Conservation (phyloP, 2,797 vertebrate genomes). For the Kryptolebias ocellatus region DNA sequence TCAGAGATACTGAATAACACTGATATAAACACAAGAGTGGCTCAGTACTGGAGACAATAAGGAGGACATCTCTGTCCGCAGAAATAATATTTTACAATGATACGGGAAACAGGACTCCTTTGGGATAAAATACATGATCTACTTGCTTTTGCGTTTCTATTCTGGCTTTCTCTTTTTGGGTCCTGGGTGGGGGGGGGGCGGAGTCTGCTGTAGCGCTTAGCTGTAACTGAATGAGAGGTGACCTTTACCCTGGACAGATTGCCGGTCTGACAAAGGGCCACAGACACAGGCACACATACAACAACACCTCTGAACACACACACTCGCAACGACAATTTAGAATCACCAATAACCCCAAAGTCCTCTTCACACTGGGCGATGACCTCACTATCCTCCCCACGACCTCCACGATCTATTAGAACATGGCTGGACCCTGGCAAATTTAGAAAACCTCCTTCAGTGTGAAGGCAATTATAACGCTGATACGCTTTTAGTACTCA, state of each 20-base stretch:
- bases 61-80: background rate
- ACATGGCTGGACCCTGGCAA: too few relatives aligned
- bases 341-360: background rate
- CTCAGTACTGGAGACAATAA: conserved; percentile 1
- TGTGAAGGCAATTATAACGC: too few relatives aligned
- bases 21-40: background rate
- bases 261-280: background rate
- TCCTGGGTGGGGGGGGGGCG: too few relatives aligned
- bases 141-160: too few relatives aligned
- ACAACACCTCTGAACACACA: background rate
- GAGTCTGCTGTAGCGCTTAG: too few relatives aligned
- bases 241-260: background rate
- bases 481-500: too few relatives aligned
- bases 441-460: too few relatives aligned
- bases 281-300: background rate
- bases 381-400: too few relatives aligned
- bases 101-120: background rate
- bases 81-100: conserved; percentile 8
- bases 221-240: background rate
- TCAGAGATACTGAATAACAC: background rate
- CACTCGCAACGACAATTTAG: background rate
- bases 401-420: too few relatives aligned
- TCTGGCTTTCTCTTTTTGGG: too few relatives aligned
- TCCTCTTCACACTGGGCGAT: background rate
- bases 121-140: background rate